A percentile compares a stretch with the other conserved stretches of the same genome.
These are phyloP conservation scores for Macquaria australasica DNA, from an alignment of 2,113 vertebrate genomes.

Conservation along the genomic window DNA sequence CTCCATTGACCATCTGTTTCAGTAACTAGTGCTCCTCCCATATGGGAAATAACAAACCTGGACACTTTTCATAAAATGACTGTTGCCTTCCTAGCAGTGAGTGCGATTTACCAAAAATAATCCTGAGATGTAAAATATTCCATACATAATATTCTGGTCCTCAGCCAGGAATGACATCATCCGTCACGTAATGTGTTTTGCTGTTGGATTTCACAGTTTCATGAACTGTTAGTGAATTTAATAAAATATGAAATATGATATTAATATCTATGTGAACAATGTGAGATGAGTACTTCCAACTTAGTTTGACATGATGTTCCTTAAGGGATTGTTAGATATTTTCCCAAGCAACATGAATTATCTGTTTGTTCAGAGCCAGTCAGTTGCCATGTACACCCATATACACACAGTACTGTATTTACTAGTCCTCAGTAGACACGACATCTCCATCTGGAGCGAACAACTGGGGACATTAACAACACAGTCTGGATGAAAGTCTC, in stretches of 20 bases:
- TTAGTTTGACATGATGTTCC: neutral
- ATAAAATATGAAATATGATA: neutral
- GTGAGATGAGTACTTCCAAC: neutral
- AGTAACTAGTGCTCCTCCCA: constrained; percentile 22
- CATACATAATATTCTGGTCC: neutral
- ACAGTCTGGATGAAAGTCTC: constrained; percentile 7
- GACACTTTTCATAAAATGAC: neutral
- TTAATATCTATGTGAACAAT: neutral
- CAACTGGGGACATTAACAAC: constrained; percentile 5
- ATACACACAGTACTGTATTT: neutral
- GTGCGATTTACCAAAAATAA: neutral
- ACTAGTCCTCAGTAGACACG: neutral
- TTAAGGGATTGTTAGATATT: neutral
- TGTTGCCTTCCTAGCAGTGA: neutral
- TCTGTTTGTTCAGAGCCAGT: neutral
- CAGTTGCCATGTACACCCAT: neutral
- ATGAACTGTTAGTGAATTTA: neutral
- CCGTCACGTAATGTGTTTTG: neutral
- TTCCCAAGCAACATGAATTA: neutral
- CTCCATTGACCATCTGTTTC: constrained; percentile 54
- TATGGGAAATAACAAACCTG: constrained; percentile 24
- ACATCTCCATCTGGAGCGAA: neutral
- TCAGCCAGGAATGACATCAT: constrained; percentile 1
- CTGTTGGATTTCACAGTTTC: neutral
- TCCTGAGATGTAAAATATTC: neutral